phyloP scores from a whole-genome alignment of 2,797 vertebrate genomes.

The Mycteria americana region DNA sequence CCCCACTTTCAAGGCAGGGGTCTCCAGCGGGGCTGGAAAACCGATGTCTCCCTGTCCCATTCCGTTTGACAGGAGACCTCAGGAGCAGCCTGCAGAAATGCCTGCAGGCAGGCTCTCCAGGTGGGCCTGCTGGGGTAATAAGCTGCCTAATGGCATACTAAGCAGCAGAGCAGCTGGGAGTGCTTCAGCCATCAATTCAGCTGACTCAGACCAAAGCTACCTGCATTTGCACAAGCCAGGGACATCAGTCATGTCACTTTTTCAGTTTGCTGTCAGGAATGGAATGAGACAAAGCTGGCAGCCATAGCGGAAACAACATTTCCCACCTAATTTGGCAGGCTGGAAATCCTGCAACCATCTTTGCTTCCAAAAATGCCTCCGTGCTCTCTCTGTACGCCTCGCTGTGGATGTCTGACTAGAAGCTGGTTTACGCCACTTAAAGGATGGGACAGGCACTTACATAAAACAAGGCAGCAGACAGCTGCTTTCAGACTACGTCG shows the following conservation, averaged over 20 bases:
- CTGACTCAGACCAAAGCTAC: background rate
- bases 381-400: background rate
- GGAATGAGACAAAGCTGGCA: background rate
- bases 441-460: background rate
- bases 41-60: fast-evolving
- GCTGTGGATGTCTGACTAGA: background rate
- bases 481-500: background rate
- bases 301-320: background rate
- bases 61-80: background rate
- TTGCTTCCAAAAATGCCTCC: background rate
- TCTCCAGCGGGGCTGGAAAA: background rate
- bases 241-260: background rate
- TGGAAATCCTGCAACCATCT: background rate
- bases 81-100: background rate
- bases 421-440: background rate
- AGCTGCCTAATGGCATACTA: background rate
- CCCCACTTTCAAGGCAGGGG: background rate
- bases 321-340: background rate
- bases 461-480: background rate
- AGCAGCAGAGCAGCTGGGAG: background rate
- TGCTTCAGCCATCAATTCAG: background rate
- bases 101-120: background rate
- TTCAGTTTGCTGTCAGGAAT: background rate
- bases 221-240: background rate
- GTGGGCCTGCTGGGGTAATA: background rate